phyloP scores from a whole-genome alignment of 2,888 invertebrate genomes.

The Hyppa rectilinea region DNA sequence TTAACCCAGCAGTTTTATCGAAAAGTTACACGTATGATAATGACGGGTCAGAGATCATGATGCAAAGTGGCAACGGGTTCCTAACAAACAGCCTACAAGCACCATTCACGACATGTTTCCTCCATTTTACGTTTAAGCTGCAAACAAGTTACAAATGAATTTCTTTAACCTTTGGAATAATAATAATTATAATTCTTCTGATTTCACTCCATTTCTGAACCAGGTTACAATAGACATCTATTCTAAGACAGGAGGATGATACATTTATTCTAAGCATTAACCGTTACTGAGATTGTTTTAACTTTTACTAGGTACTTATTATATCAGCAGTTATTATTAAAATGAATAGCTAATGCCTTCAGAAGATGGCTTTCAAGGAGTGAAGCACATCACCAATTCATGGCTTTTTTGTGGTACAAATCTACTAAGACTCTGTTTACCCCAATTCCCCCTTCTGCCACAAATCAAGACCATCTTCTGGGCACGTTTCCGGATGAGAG shows the following conservation, averaged over 20 bases:
- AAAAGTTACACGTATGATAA: slow-evolving; percentile 25
- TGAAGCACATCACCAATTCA: not conserved
- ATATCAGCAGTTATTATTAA: not conserved
- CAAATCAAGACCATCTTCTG: not conserved
- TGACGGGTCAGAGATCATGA: slow-evolving; percentile 37
- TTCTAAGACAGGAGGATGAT: not conserved
- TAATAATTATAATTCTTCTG: too few species aligned
- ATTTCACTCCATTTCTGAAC: not conserved
- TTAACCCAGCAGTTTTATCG: slow-evolving; percentile 7
- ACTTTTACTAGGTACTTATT: not conserved
- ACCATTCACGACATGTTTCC: slow-evolving; percentile 18
- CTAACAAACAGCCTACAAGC: slow-evolving; percentile 7
- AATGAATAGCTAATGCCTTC: not conserved
- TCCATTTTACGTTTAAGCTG: slow-evolving; percentile 3
- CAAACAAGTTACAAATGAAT: slow-evolving; percentile 8
- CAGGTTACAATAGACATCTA: not conserved
- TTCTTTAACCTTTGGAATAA: not conserved
- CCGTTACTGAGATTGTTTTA: too few species aligned
- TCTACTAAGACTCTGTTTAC: not conserved
- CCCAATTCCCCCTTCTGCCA: not conserved
- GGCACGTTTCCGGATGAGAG: too few species aligned
- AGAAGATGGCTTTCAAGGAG: not conserved
- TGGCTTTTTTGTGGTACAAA: not conserved
- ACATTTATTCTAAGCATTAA: too few species aligned
- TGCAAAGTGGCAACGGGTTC: slow-evolving; percentile 18